Percentiles rank a stretch among this genome's conserved stretches.
Conservation (phyloP, 2,888 invertebrate genomes). For the Tenthredo amoena region DNA sequence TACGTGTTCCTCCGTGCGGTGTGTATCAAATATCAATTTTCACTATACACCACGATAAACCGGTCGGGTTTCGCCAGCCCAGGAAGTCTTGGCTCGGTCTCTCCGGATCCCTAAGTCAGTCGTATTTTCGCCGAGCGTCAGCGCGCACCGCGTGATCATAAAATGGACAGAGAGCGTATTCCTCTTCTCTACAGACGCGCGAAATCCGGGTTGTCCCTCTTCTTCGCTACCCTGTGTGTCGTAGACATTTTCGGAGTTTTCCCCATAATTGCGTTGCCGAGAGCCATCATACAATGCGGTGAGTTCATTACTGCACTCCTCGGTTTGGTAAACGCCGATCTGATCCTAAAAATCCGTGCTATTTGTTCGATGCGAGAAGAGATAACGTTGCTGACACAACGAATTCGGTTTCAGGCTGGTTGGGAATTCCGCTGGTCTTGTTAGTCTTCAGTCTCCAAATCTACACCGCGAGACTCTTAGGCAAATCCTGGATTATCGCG, state of each 20-base stretch:
- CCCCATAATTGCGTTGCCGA: slow-evolving; percentile 88
- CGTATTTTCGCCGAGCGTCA: not conserved
- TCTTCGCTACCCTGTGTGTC: slow-evolving; percentile 88
- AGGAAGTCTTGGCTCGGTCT: slow-evolving; percentile 18
- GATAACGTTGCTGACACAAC: not conserved
- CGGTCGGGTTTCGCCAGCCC: slow-evolving; percentile 32
- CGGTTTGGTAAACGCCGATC: not conserved
- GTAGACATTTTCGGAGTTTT: slow-evolving; percentile 92
- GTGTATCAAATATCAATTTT: slow-evolving; percentile 38
- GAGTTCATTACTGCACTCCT: slow-evolving; percentile 65
- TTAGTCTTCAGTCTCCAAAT: slow-evolving; percentile 86
- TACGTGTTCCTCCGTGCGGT: not conserved
- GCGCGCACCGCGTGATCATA: not conserved
- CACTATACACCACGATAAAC: slow-evolving; percentile 38
- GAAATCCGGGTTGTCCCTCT: slow-evolving; percentile 82
- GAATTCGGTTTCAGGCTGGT: slow-evolving; percentile 80
- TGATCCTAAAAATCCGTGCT: not conserved
- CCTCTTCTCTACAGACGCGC: slow-evolving; percentile 65
- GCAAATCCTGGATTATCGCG: slow-evolving; percentile 90
- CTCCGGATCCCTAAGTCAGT: not conserved
- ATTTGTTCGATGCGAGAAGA: not conserved
- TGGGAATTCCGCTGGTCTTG: slow-evolving; percentile 85
- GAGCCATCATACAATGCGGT: slow-evolving; percentile 89
- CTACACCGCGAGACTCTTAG: slow-evolving; percentile 90
- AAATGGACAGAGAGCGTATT: slow-evolving; percentile 63